Evolutionary conservation across 64 coral and sea anemone genomes (phyloP).

Genomic region (Actinia equina): DNA sequence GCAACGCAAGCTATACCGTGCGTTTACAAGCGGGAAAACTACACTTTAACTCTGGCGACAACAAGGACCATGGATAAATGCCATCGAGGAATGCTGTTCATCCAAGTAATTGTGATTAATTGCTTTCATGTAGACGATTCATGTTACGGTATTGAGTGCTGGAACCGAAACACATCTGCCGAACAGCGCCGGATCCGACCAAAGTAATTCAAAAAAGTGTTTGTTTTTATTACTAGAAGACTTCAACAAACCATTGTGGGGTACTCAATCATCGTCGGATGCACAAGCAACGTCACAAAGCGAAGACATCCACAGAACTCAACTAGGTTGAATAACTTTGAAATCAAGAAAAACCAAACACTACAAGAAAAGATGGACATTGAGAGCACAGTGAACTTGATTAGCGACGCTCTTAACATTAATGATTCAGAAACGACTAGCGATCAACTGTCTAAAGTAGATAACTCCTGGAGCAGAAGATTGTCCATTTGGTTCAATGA

Average conservation of each 20-base stretch:
- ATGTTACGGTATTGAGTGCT: slow-evolving; percentile 53
- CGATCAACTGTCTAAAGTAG: neutral
- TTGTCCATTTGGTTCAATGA: neutral
- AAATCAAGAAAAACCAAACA: neutral
- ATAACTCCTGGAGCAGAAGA: slow-evolving; percentile 14
- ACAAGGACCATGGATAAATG: slow-evolving; percentile 14
- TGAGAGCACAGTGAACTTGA: slow-evolving; percentile 6
- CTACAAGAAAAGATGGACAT: neutral
- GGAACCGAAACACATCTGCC: neutral
- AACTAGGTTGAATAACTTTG: neutral
- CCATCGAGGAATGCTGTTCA: slow-evolving; percentile 38
- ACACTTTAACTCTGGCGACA: slow-evolving; percentile 45
- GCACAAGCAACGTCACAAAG: neutral
- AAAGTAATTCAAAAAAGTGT: slow-evolving; percentile 25
- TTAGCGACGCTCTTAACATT: neutral
- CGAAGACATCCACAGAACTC: neutral
- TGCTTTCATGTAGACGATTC: slow-evolving; percentile 57
- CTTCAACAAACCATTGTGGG: slow-evolving; percentile 4
- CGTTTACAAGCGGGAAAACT: slow-evolving; percentile 43
- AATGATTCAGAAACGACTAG: neutral
- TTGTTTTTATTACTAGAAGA: slow-evolving; percentile 34
- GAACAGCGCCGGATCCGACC: slow-evolving; percentile 11
- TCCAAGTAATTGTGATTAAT: slow-evolving; percentile 39
- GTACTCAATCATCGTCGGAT: neutral
- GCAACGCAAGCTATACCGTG: slow-evolving; percentile 14